phyloP scores from a whole-genome alignment of 30 jellyfish, hydroid and myxozoan genomes.

The Aurelia coerulea region DNA sequence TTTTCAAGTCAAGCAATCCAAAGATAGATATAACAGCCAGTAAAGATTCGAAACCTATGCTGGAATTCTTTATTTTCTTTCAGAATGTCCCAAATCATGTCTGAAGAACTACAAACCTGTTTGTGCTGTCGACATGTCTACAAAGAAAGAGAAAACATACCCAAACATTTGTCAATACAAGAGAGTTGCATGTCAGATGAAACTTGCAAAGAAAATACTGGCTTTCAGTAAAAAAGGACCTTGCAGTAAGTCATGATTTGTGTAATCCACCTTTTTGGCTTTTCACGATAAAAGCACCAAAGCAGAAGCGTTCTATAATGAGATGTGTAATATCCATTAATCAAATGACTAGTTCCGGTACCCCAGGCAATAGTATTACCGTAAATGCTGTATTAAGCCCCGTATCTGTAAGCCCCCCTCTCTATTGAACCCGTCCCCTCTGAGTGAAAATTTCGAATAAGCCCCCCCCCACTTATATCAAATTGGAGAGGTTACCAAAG shows the following conservation, averaged over 20 bases:
- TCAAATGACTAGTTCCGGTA: too few relatives aligned
- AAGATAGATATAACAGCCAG: neutral
- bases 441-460: too few relatives aligned
- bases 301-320: too few relatives aligned
- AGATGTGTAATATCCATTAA: too few relatives aligned
- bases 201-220: constrained; percentile 17
- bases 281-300: too few relatives aligned
- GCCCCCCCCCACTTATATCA: too few relatives aligned
- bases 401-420: too few relatives aligned
- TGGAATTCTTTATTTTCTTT: neutral
- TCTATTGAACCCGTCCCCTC: too few relatives aligned
- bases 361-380: too few relatives aligned
- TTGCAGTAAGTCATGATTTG: constrained; percentile 71
- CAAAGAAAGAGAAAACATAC: constrained; percentile 60
- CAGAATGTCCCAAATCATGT: constrained; percentile 77
- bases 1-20: too few relatives aligned
- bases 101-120: constrained; percentile 72
- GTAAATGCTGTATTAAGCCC: too few relatives aligned
- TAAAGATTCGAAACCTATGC: neutral
- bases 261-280: neutral
- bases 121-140: constrained; percentile 56
- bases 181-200: constrained; percentile 50
- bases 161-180: constrained; percentile 77
- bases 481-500: too few relatives aligned
- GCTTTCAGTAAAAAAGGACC: constrained; percentile 75